Evolutionary conservation across 2,113 vertebrate species (phyloP).

Genomic region (Notechis scutatus): DNA sequence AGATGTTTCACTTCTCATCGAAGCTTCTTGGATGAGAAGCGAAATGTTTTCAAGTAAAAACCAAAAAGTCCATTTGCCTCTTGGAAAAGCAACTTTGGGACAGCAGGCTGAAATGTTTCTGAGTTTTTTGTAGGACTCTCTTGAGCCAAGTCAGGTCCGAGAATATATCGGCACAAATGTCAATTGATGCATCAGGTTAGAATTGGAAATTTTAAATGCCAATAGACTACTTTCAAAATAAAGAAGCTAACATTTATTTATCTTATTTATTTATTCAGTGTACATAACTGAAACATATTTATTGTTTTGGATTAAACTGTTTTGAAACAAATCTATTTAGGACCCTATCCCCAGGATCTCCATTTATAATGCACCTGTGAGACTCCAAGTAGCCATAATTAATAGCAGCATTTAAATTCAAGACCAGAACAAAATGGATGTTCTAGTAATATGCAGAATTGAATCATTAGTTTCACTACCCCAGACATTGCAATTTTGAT

Average conservation of each 20-base stretch:
- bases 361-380: slow-evolving; percentile 33
- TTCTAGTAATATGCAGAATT: slow-evolving; percentile 13
- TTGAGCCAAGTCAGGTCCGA: background rate
- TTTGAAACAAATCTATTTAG: slow-evolving; percentile 41
- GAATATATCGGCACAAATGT: background rate
- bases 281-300: background rate
- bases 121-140: background rate
- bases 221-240: slow-evolving; percentile 8
- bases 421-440: slow-evolving; percentile 40
- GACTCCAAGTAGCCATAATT: slow-evolving; percentile 31
- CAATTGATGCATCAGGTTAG: slow-evolving; percentile 17
- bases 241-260: slow-evolving; percentile 28
- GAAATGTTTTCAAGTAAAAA: too few relatives aligned
- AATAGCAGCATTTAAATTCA: slow-evolving; percentile 36
- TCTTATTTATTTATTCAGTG: background rate
- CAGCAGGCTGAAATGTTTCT: background rate
- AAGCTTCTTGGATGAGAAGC: too few relatives aligned
- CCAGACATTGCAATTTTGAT: slow-evolving; percentile 34
- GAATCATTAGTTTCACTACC: slow-evolving; percentile 47
- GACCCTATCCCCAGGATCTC: slow-evolving; percentile 14
- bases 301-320: slow-evolving; percentile 49
- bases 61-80: too few relatives aligned
- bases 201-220: slow-evolving; percentile 35
- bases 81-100: too few relatives aligned
- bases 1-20: too few relatives aligned